A percentile compares a stretch with the other conserved stretches of the same genome.
These are phyloP conservation scores for Bellardia bayeri DNA, from an alignment of 2,888 invertebrate genomes.

Conservation along the genomic window DNA sequence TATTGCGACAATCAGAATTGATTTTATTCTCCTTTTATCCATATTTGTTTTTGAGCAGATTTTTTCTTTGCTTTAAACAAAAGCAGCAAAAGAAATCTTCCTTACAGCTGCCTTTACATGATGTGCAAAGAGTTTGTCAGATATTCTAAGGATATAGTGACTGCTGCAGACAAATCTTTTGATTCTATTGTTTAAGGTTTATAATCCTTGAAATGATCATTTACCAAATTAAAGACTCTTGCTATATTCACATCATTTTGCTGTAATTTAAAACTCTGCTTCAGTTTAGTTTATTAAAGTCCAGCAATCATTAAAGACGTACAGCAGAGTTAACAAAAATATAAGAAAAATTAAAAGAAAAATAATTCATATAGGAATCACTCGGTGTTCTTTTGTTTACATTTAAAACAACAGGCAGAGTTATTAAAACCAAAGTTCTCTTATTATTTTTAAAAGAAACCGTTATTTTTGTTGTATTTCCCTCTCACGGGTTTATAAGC, in stretches of 20 bases:
- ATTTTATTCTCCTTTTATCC: background rate
- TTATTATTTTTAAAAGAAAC: slow-evolving; percentile 18
- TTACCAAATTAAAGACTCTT: slow-evolving; percentile 51
- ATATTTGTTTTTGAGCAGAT: slow-evolving; percentile 29
- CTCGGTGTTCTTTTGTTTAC: slow-evolving; percentile 49
- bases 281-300: slow-evolving; percentile 60
- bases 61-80: slow-evolving; percentile 53
- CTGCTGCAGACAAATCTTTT: slow-evolving; percentile 42
- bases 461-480: slow-evolving; percentile 35
- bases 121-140: slow-evolving; percentile 7
- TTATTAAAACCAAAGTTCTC: background rate
- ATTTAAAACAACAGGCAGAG: background rate
- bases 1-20: background rate
- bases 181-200: slow-evolving; percentile 51
- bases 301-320: slow-evolving; percentile 62
- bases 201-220: slow-evolving; percentile 70
- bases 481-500: background rate
- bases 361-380: slow-evolving; percentile 8
- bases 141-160: slow-evolving; percentile 3
- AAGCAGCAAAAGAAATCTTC: slow-evolving; percentile 6
- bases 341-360: slow-evolving; percentile 11
- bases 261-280: slow-evolving; percentile 20
- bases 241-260: slow-evolving; percentile 36
- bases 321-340: background rate
- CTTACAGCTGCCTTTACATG: slow-evolving; percentile 66